Conservation (phyloP, 2,888 invertebrate genomes). For the Hecatera dysodea region DNA sequence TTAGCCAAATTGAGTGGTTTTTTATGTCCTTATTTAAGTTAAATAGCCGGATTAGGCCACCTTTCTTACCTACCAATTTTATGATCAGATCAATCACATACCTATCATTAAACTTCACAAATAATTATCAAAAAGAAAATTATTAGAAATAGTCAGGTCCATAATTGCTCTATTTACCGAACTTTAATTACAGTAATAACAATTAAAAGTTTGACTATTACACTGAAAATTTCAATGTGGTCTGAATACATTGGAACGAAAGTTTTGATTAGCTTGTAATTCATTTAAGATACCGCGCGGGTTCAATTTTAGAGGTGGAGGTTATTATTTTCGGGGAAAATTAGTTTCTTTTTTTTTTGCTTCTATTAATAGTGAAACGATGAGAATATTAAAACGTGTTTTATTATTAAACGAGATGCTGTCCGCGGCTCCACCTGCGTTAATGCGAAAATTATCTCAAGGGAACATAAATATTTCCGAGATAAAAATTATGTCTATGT, state of each 20-base stretch:
- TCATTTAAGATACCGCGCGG: slow-evolving; percentile 57
- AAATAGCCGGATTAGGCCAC: too few relatives aligned
- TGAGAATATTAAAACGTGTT: not conserved
- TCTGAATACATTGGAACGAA: slow-evolving; percentile 55
- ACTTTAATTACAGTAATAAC: slow-evolving; percentile 61
- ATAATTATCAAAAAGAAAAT: slow-evolving; percentile 12
- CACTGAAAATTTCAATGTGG: slow-evolving; percentile 59
- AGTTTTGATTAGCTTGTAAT: slow-evolving; percentile 68
- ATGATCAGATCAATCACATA: too few relatives aligned
- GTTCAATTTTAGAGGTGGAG: slow-evolving; percentile 30
- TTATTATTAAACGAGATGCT: too few relatives aligned
- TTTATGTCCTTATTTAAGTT: too few relatives aligned
- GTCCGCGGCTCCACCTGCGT: too few relatives aligned
- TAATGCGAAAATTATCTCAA: too few relatives aligned
- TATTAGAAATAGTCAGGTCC: slow-evolving; percentile 9
- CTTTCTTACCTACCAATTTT: too few relatives aligned
- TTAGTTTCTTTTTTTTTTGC: not conserved
- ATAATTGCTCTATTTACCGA: slow-evolving; percentile 38
- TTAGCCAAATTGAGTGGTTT: too few relatives aligned
- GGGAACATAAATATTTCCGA: too few relatives aligned
- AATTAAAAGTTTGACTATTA: slow-evolving; percentile 65
- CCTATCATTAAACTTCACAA: too few relatives aligned
- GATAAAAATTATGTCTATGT: too few relatives aligned
- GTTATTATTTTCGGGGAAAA: slow-evolving; percentile 16
- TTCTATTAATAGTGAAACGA: not conserved